Evolutionary conservation across 1,140 invertebrate species (phyloP).

Genomic region (Lasaia peninsularis): DNA sequence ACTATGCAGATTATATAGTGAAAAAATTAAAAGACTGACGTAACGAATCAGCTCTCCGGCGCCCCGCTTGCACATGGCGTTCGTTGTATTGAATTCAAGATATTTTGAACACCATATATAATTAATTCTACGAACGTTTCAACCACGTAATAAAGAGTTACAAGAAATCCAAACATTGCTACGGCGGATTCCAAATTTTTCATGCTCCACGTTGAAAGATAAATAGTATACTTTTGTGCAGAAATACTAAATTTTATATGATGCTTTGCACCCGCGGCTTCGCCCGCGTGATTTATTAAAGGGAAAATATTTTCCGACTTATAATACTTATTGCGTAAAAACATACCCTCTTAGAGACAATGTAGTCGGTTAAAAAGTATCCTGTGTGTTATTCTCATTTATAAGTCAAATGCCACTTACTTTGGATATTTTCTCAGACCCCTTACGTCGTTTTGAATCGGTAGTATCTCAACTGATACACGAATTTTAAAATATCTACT

Average conservation of each 20-base stretch:
- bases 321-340: too few relatives aligned
- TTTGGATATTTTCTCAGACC: too few relatives aligned
- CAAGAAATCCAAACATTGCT: conserved; percentile 43
- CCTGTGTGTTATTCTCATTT: too few relatives aligned
- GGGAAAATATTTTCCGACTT: too few relatives aligned
- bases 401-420: too few relatives aligned
- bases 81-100: conserved; percentile 49
- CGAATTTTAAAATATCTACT: too few relatives aligned
- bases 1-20: conserved; percentile 61
- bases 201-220: conserved; percentile 28
- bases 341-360: too few relatives aligned
- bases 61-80: conserved; percentile 49
- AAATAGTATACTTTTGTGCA: not conserved
- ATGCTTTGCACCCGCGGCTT: too few relatives aligned
- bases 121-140: conserved; percentile 65
- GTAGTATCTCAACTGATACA: too few relatives aligned
- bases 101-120: conserved; percentile 66
- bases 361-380: too few relatives aligned
- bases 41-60: conserved; percentile 66
- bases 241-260: conserved; percentile 5
- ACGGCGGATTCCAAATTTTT: conserved; percentile 30
- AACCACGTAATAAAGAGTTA: conserved; percentile 63
- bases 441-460: too few relatives aligned
- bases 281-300: too few relatives aligned
- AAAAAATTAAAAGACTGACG: conserved; percentile 71